Base-by-base conservation (phyloP, 2,113 vertebrate genomes). In the Damaliscus lunatus region DNA sequence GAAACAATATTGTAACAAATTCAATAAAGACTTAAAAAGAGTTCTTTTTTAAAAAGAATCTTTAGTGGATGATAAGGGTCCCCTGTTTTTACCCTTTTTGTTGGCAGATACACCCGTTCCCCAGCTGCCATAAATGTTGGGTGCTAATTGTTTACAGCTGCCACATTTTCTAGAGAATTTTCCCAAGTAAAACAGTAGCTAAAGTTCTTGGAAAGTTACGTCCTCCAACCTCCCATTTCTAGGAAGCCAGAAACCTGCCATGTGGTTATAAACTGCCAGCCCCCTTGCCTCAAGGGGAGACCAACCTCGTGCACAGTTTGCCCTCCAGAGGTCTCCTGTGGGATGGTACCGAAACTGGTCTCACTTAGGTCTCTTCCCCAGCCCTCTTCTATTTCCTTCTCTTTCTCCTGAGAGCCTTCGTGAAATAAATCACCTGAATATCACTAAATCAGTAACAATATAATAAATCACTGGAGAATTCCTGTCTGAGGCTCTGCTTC, bases 401-500 rank as follows among this genome's bases (percentile, higher is more conserved):
- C 3, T 21, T 91, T 94, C 48, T 62, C n/a, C 57, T 93, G 77
- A 89, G 12, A 88, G 21, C 7, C 89, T 9, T 67, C 27, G 55
- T 36, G 25, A 82, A 97, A 82, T 84, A 95, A 96, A 85, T 92
- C 53, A 60, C 71, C 40, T 86, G 77, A 82, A 12, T 91, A 89
- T 93, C 43, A 78, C 88, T 94, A 90, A 87, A 90, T 92, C 55
- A 46, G 23, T 83, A 74, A 88, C 46, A 86, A 71, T 82, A 77
- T 25, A 52, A 82, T 85, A 97, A 81, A 87, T 97, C 67, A 90
- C 48, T 81, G 91, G 85, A 97, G 46, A 90, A 97, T 92, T 43
- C 7, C 52, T 88, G 12, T 62, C 52, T 78, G 80, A 74, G 16
- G 11, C 21, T 94, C 36, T 96, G 29, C 40, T 97, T 94, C 74